Evolutionary conservation across 2,113 vertebrate species (phyloP).

Genomic region (Oncorhynchus keta): DNA sequence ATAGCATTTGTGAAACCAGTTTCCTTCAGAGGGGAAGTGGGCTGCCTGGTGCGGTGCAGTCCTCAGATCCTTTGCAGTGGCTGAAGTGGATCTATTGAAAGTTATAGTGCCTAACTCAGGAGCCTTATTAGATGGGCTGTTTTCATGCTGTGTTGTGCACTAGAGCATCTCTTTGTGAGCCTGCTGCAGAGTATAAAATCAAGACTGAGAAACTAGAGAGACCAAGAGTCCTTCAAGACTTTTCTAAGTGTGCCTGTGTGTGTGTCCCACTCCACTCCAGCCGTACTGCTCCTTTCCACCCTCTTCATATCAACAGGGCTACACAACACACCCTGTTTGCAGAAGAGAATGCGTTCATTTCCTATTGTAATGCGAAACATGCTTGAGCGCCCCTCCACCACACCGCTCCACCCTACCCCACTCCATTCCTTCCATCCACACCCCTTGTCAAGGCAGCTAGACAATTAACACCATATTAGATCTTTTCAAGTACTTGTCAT

Average conservation of each 20-base stretch:
- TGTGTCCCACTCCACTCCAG: conserved; percentile 39
- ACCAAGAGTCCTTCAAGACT: conserved; percentile 32
- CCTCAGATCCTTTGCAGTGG: conserved; percentile 27
- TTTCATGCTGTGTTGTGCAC: conserved; percentile 2
- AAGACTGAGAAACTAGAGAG: conserved; percentile 21
- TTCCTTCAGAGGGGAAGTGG: conserved; percentile 17
- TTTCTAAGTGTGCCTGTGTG: conserved; percentile 20
- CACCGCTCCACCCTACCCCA: conserved; percentile 17
- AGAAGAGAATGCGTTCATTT: conserved; percentile 39
- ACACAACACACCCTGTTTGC: conserved; percentile 59
- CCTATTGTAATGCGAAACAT: conserved; percentile 76
- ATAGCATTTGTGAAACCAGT: not conserved
- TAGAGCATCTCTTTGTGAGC: conserved; percentile 29
- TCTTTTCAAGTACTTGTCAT: conserved; percentile 80
- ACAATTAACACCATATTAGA: conserved; percentile 84
- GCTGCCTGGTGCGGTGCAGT: not conserved
- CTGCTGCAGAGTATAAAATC: conserved; percentile 22
- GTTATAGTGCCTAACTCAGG: conserved; percentile 13
- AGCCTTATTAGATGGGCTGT: conserved; percentile 39
- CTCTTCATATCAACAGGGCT: conserved; percentile 65
- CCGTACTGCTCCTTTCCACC: conserved; percentile 32
- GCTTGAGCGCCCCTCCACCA: conserved; percentile 51
- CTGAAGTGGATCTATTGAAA: conserved; percentile 14
- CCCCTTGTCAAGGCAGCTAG: conserved; percentile 65
- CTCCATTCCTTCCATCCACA: conserved; percentile 51